phyloP scores from a whole-genome alignment of 2,797 vertebrate genomes.

The Thamnophis elegans region DNA sequence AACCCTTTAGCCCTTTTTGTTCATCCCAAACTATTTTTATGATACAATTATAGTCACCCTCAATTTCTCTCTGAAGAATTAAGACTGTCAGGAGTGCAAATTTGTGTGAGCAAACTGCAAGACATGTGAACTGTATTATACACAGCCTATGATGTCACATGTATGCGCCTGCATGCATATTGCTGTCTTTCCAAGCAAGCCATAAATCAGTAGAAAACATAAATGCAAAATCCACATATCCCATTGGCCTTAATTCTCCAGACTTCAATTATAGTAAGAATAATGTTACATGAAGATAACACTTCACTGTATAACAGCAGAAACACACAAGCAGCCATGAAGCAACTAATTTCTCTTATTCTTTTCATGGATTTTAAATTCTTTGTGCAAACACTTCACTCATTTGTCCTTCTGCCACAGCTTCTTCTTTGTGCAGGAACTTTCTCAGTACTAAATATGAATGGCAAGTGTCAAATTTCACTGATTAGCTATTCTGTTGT shows the following conservation, averaged over 20 bases:
- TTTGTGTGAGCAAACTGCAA: neutral
- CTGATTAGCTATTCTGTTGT: neutral
- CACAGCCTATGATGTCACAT: neutral
- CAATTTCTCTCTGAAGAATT: neutral
- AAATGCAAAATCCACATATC: neutral
- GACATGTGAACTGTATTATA: neutral
- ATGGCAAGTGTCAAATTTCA: neutral
- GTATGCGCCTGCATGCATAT: neutral
- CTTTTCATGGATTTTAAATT: neutral
- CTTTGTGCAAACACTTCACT: neutral
- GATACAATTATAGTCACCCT: neutral
- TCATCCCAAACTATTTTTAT: neutral
- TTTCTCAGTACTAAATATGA: neutral
- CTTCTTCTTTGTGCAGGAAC: neutral
- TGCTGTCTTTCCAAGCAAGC: neutral
- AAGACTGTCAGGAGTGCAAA: neutral
- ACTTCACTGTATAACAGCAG: neutral
- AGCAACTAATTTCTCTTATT: neutral
- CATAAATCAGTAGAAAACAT: neutral
- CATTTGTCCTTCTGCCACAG: neutral
- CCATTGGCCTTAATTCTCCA: neutral
- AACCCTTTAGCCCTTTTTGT: neutral
- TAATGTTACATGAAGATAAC: neutral
- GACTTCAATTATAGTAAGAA: neutral
- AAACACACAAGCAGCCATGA: neutral